Conservation (phyloP, 2,888 invertebrate species). For the Athrips mouffetella region DNA sequence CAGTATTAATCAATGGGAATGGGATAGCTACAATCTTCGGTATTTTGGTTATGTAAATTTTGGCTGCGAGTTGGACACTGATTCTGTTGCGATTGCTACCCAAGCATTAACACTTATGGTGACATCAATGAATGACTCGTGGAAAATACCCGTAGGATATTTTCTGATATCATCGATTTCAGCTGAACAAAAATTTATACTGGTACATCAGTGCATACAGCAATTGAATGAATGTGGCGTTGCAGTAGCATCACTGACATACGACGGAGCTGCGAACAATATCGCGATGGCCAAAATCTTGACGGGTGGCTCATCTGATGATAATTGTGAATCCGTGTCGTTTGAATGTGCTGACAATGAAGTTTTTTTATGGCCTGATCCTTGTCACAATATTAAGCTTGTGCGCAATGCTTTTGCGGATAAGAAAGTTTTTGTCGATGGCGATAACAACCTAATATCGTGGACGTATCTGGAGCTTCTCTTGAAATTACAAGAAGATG, state of each 20-base stretch:
- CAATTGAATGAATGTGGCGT: conserved; percentile 17
- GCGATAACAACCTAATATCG: too few relatives aligned
- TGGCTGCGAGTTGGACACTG: conserved; percentile 3
- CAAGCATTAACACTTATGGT: background rate
- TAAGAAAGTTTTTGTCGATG: too few relatives aligned
- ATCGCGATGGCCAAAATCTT: background rate
- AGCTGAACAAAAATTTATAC: background rate
- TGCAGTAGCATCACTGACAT: too few relatives aligned
- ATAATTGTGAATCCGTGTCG: background rate
- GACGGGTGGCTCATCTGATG: background rate
- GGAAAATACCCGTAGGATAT: conserved; percentile 12
- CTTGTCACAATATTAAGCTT: too few relatives aligned
- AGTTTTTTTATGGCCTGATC: too few relatives aligned
- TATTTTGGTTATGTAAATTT: conserved; percentile 18
- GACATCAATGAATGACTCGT: background rate
- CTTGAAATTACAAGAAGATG: background rate
- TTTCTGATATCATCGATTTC: conserved; percentile 2
- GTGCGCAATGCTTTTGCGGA: background rate
- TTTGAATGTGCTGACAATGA: background rate
- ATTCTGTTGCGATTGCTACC: background rate
- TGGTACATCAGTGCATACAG: conserved; percentile 15
- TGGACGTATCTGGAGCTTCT: background rate
- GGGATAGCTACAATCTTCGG: too few relatives aligned
- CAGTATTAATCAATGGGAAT: too few relatives aligned
- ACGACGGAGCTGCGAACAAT: too few relatives aligned